Evolutionary conservation across 2,888 invertebrate genomes (phyloP).

Genomic region (Drosophila kambysellisi): DNA sequence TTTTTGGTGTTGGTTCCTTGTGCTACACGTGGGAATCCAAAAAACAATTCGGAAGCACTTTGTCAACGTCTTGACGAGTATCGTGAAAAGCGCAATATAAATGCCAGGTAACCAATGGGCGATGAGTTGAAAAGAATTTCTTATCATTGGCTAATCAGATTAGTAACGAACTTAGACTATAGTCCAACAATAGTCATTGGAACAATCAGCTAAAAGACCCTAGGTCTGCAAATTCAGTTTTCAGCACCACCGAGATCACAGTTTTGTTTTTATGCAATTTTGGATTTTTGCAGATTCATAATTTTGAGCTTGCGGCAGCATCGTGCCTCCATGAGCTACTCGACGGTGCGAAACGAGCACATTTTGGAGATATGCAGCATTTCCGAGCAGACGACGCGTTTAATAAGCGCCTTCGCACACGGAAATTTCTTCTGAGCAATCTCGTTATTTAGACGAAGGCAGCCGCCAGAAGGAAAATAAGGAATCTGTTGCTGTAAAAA

Average conservation of each 20-base stretch:
- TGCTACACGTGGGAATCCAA: constrained; percentile 80
- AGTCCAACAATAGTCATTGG: neutral
- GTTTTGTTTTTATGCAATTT: neutral
- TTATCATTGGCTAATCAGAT: neutral
- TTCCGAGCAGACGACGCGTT: constrained; percentile 85
- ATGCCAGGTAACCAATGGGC: constrained; percentile 75
- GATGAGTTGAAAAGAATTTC: neutral
- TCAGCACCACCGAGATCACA: neutral
- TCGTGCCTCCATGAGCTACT: constrained; percentile 79
- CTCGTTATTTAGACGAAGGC: neutral
- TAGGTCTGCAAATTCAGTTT: neutral
- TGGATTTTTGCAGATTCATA: constrained; percentile 70
- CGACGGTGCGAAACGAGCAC: constrained; percentile 69
- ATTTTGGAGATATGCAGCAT: constrained; percentile 86
- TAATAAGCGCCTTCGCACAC: constrained; percentile 86
- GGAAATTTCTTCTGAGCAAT: constrained; percentile 54
- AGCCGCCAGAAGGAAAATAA: neutral
- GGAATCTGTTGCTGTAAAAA: neutral
- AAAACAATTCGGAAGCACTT: constrained; percentile 67
- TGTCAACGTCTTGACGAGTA: constrained; percentile 71
- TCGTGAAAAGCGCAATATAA: constrained; percentile 72
- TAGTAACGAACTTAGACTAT: neutral
- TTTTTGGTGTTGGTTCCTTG: constrained; percentile 83
- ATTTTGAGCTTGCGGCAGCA: constrained; percentile 78
- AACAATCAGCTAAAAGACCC: neutral